Percentiles rank a stretch among this genome's conserved stretches.
Evolutionary conservation across 2,888 invertebrate species (phyloP).

Genomic region (Scaptodrosophila latifasciaeformis): DNA sequence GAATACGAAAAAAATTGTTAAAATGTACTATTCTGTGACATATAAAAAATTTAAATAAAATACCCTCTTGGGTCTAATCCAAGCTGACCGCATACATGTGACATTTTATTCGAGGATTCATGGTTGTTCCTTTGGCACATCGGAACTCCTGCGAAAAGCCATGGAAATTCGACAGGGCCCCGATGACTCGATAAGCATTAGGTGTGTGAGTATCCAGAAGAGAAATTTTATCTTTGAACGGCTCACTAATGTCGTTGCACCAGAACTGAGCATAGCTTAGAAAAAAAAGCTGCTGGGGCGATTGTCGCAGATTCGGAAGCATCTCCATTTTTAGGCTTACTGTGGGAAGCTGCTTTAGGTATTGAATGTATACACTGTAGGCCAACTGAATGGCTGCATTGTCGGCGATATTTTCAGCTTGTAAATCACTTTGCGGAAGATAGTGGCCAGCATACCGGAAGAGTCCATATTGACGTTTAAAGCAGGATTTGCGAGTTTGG

Average conservation of each 20-base stretch:
- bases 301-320: constrained; percentile 56
- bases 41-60: no score
- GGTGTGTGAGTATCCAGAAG: constrained; percentile 51
- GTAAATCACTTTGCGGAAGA: constrained; percentile 55
- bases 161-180: constrained; percentile 59
- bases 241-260: constrained; percentile 60
- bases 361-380: constrained; percentile 58
- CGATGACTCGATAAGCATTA: constrained; percentile 63
- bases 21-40: background rate
- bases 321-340: constrained; percentile 45
- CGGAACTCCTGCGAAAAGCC: constrained; percentile 60
- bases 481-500: constrained; percentile 58
- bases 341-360: constrained; percentile 37
- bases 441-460: constrained; percentile 57
- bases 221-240: constrained; percentile 61
- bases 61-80: constrained; percentile 11
- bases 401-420: constrained; percentile 70
- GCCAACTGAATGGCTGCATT: constrained; percentile 71
- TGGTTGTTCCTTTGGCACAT: constrained; percentile 44
- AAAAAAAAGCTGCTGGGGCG: constrained; percentile 68
- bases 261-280: constrained; percentile 67
- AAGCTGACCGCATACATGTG: constrained; percentile 48
- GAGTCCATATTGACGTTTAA: constrained; percentile 63
- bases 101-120: constrained; percentile 65
- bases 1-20: constrained; percentile 13